Evolutionary conservation across 1,140 invertebrate species (phyloP), one percentile per base, ranked within the genome.

Genomic region (Pseudobourletiella spinata): DNA sequence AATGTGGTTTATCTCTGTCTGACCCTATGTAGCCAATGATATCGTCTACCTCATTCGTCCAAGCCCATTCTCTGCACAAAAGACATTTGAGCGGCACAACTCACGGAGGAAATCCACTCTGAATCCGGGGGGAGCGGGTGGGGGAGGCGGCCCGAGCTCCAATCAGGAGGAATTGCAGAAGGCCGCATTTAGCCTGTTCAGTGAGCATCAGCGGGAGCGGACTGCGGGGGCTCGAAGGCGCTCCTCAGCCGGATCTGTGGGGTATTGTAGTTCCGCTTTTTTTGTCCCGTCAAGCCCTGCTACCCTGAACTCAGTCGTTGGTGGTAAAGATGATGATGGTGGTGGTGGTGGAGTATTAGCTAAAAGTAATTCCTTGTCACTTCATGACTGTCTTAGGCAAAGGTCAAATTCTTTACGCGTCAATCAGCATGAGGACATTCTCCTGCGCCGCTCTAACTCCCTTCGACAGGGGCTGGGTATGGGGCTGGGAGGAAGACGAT

Each of bases 31-130:
- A 73, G 95, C 92, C 42, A 55, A 55, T 39, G 95, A 98, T 78
- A 88, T 98, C 48, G 89, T 98, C 84, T 94, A 91, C 64, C 76
- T 93, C 65, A 88, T 95, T 8, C 80, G 90, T 1, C 91, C 91
- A 0, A 91, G 88, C 70, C 90, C 91, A 3, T 93, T 94, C 72
- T 91, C 89, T 25, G 90, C 89, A 3, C 89, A 93, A 74, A 95
- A 94, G 76, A 92, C 90, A 1, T 95, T 94, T 74, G 90, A 92
- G 71, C 78, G 89, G 2, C 89, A 92, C 76, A 93, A 93, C 74
- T 89, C 87, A 32, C 78, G 89, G 1, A 79, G 89, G n/a, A 91
- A 91, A 74, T 91, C 64, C 1, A 66, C 67, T 1, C 50, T 69
- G 24, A 69, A 69, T 42, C 87, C 35, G 89, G 79, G 78, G 1